Evolutionary conservation across 2,113 vertebrate genomes (phyloP).

Genomic region (Illadopsis cleaveri): DNA sequence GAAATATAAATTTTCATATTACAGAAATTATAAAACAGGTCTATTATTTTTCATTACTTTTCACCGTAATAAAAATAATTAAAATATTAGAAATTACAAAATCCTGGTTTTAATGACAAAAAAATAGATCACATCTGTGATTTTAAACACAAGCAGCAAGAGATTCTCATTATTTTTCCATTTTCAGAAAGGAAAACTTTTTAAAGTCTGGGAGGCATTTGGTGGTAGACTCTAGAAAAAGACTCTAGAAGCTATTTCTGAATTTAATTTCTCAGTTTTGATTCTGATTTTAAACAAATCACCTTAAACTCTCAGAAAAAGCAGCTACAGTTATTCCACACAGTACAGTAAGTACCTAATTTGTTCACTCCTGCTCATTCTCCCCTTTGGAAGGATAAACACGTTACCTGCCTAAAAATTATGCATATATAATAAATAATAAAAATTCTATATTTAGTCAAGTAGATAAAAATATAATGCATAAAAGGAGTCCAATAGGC

Average conservation of each 20-base stretch:
- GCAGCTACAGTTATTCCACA: not conserved
- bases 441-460: not conserved
- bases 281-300: not conserved
- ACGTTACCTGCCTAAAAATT: not conserved
- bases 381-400: not conserved
- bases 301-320: not conserved
- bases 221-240: not conserved
- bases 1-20: not conserved
- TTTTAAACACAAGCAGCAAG: fast-evolving
- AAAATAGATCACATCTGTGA: not conserved
- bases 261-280: not conserved
- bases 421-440: not conserved
- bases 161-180: not conserved
- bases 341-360: not conserved
- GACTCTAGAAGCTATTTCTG: not conserved
- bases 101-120: not conserved
- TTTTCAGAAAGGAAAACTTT: not conserved
- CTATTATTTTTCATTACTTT: not conserved
- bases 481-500: not conserved
- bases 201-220: not conserved
- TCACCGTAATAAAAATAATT: not conserved
- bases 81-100: not conserved
- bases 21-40: not conserved
- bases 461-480: not conserved
- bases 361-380: not conserved